phyloP scores from a whole-genome alignment of 1,140 invertebrate genomes.

The Drosophila auraria region DNA sequence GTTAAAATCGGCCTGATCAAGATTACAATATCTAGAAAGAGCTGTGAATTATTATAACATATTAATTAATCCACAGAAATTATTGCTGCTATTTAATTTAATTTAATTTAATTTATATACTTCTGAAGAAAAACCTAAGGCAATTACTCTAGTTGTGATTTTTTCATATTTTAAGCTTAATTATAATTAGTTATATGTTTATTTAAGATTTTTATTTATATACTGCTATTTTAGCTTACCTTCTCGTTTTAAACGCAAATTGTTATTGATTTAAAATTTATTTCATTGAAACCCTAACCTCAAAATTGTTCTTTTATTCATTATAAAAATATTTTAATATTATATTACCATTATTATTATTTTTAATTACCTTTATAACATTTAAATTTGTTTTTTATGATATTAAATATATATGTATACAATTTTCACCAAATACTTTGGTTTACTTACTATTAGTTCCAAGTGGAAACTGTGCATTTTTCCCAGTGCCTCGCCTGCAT shows the following conservation, averaged over 20 bases:
- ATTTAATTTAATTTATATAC: not conserved
- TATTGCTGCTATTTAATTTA: no score
- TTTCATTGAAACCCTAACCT: no score
- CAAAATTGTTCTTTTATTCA: no score
- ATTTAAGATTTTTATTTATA: no score
- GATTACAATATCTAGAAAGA: not conserved
- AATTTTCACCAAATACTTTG: no score
- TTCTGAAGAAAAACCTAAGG: not conserved
- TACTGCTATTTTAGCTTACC: no score
- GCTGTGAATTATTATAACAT: no score
- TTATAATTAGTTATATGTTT: not conserved
- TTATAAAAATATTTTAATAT: not conserved
- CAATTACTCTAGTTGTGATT: not conserved
- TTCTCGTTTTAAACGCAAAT: not conserved
- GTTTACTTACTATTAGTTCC: no score
- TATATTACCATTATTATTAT: not conserved
- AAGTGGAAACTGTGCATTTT: not conserved
- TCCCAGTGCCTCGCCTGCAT: constrained; percentile 10
- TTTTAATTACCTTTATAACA: not conserved
- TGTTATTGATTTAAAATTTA: not conserved
- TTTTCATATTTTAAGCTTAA: not conserved
- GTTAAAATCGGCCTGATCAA: not conserved
- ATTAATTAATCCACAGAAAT: no score
- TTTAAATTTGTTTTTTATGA: no score
- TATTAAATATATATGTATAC: no score